Conservation (phyloP, 2,797 vertebrate genomes). For the Pygocentrus nattereri region DNA sequence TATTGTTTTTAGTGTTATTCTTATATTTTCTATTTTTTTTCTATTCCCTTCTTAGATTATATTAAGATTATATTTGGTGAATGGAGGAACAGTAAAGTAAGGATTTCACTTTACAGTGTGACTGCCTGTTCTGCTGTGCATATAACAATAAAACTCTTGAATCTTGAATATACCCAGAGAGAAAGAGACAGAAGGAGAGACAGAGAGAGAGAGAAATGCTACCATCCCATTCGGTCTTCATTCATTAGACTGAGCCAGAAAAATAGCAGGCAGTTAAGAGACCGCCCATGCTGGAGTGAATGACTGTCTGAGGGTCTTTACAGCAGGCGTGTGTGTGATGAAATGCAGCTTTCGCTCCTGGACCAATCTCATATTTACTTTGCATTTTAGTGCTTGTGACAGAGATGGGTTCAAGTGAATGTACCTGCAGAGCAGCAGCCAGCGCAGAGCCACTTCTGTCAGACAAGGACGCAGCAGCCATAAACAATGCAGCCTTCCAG, state of each 20-base stretch:
- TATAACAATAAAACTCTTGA: no score
- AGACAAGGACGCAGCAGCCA: conserved; percentile 55
- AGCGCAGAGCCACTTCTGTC: conserved; percentile 36
- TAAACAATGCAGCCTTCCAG: conserved; percentile 49
- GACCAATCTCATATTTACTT: conserved; percentile 18
- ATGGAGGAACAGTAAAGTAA: no score
- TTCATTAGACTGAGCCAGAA: conserved; percentile 2
- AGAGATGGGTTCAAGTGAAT: background rate
- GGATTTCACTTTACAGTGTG: no score
- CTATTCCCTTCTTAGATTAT: no score
- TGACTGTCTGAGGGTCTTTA: conserved; percentile 11
- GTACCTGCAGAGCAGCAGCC: conserved; percentile 33
- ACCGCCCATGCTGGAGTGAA: background rate
- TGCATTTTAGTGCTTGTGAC: background rate
- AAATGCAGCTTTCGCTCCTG: background rate
- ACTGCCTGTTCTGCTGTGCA: no score
- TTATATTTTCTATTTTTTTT: no score
- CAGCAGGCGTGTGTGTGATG: background rate
- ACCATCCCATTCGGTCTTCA: no score
- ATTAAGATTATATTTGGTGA: no score
- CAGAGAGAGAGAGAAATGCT: no score
- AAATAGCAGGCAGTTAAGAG: conserved; percentile 6
- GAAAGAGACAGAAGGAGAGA: no score
- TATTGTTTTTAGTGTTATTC: no score
- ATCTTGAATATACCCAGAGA: no score